Base-by-base conservation (phyloP, 35 echinoderm and acorn worm genomes). In the Heliocidaris tuberculata region DNA sequence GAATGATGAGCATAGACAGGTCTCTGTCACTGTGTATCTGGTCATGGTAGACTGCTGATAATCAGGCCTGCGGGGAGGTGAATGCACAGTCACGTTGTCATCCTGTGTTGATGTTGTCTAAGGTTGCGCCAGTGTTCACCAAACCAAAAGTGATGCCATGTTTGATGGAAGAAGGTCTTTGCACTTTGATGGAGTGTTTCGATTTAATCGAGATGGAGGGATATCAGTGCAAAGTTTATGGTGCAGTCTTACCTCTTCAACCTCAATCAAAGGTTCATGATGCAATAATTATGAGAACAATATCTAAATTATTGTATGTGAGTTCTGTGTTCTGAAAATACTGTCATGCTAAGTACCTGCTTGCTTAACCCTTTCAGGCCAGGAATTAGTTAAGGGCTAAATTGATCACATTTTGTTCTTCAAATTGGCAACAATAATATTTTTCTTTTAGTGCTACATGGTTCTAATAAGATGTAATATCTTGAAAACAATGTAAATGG, bases 1-100 rank as follows among this genome's bases (percentile, higher is more conserved):
- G 65, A 78, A 78, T 78, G 27, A 78, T 78, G 65, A 78, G 15
- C 27, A n/a, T n/a, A 78, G 65, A 78, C 65, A 78, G 27, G 65
- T 78, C 65, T 21, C 65, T 78, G 65, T 78, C 65, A 78, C 65
- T 78, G 65, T 78, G 65, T 78, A 78, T 78, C 21, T 78, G 65
- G 65, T 78, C 65, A 78, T n/a, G 65, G 65, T 21, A 24, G 65
- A 78, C 65, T 78, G 65, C 65, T 78, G 19, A 78, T 78, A 78
- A 78, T 78, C 65, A 78, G 65, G 65, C 21, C 65, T 24, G 6
- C 27, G 8, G 65, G 65, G 65, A 4, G 27, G 27, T 78, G 27
- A 7, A 78, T 78, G 65, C 65, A 78, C 27, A 78, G 65, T 78
- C 19, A n/a, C 65, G 65, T 78, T 8, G 65, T 78, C 65, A 27